These are phyloP conservation scores for Hypomecis punctinalis DNA, from an alignment of 2,888 invertebrate genomes.

Conservation along the genomic window DNA sequence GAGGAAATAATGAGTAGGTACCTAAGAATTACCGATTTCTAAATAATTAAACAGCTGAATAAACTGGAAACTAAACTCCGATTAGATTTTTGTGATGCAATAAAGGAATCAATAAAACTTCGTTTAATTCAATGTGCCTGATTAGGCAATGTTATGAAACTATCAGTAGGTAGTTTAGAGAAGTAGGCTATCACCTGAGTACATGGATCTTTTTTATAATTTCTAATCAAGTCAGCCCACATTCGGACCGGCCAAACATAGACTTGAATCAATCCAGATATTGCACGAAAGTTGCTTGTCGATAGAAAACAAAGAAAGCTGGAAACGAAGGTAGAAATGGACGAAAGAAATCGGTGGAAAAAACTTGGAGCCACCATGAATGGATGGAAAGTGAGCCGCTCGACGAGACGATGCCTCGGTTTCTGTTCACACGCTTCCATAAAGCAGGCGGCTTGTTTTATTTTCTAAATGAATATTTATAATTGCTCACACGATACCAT, in stretches of 20 bases:
- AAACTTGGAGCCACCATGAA: constrained; percentile 80
- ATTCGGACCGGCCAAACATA: constrained; percentile 13
- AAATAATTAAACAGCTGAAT: constrained; percentile 29
- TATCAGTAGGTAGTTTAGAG: neutral
- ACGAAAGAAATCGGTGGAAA: constrained; percentile 79
- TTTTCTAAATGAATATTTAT: constrained; percentile 61
- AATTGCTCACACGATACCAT: constrained; percentile 41
- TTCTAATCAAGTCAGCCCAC: constrained; percentile 10
- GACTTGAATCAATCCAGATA: constrained; percentile 25
- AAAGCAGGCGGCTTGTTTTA: constrained; percentile 53
- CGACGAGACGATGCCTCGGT: constrained; percentile 65
- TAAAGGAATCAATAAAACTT: constrained; percentile 16
- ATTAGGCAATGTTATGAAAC: constrained; percentile 6
- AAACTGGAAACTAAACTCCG: constrained; percentile 20
- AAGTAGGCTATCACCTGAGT: neutral
- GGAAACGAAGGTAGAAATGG: constrained; percentile 70
- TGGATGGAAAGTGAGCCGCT: constrained; percentile 82
- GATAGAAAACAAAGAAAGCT: constrained; percentile 69
- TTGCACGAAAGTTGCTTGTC: constrained; percentile 39
- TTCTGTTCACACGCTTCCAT: constrained; percentile 81
- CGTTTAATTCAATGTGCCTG: neutral
- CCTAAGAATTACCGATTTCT: constrained; percentile 26
- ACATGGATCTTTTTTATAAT: constrained; percentile 2
- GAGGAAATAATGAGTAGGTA: constrained; percentile 17
- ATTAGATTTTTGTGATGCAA: constrained; percentile 21